Conservation (phyloP, 30 jellyfish, hydroid and myxozoan genomes). For the Clytia hemisphaerica region DNA sequence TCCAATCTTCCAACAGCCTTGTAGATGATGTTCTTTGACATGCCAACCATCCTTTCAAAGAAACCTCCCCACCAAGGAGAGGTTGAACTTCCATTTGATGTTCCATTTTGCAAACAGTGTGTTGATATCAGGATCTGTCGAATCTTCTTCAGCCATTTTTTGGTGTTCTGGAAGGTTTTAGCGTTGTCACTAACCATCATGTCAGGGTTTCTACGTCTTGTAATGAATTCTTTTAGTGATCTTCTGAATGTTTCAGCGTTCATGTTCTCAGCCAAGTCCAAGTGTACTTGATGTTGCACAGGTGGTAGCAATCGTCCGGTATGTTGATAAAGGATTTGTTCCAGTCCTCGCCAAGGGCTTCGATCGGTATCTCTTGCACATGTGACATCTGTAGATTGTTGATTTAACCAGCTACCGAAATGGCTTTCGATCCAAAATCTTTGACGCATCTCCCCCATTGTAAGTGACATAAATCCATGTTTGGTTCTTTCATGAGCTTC, state of each 20-base stretch:
- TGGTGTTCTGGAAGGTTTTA: constrained; percentile 36
- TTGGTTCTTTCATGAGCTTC: constrained; percentile 25
- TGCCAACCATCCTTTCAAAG: constrained; percentile 46
- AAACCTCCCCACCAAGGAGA: constrained; percentile 72
- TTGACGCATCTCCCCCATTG: constrained; percentile 25
- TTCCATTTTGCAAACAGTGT: constrained; percentile 10
- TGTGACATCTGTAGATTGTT: constrained; percentile 3
- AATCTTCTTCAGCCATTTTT: constrained; percentile 31
- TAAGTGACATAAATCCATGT: constrained; percentile 19
- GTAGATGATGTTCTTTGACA: constrained; percentile 22
- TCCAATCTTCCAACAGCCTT: constrained; percentile 32
- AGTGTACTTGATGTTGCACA: constrained; percentile 63
- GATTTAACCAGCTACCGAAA: constrained; percentile 7
- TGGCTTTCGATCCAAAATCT: constrained; percentile 37
- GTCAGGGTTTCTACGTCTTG: constrained; percentile 62
- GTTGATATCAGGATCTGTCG: constrained; percentile 22
- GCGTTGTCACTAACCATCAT: constrained; percentile 60
- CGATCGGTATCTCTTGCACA: constrained; percentile 31
- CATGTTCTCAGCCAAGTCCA: constrained; percentile 41
- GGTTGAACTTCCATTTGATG: constrained; percentile 50
- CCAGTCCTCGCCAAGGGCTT: constrained; percentile 30
- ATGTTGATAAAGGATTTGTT: constrained; percentile 23
- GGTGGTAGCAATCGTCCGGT: constrained; percentile 43
- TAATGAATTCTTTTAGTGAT: constrained; percentile 43
- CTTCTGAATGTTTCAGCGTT: constrained; percentile 32